Evolutionary conservation across 2,797 vertebrate genomes (phyloP).

Genomic region (Anguilla megastoma): DNA sequence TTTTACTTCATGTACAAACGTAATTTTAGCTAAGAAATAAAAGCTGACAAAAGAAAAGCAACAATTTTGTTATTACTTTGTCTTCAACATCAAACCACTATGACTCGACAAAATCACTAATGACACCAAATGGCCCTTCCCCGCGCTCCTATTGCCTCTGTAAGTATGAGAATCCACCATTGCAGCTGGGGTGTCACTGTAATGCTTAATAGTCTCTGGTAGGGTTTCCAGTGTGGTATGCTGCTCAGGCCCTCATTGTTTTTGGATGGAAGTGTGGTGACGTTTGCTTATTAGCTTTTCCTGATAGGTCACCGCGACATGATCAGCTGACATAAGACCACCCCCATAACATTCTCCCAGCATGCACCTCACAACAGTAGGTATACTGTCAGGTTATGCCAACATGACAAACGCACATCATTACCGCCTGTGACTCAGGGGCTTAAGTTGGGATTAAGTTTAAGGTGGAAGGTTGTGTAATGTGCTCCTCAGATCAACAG

Average conservation of each 20-base stretch:
- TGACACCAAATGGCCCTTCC: not conserved
- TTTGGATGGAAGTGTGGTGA: not conserved
- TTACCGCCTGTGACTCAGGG: not conserved
- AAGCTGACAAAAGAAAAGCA: constrained; percentile 59
- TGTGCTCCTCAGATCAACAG: not conserved
- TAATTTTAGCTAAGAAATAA: constrained; percentile 46
- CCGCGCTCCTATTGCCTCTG: not conserved
- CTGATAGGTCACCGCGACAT: not conserved
- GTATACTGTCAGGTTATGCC: not conserved
- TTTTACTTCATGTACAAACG: constrained; percentile 61
- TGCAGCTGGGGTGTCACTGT: not conserved
- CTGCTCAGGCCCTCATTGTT: not conserved
- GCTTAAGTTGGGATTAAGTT: not conserved
- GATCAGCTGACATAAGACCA: no score
- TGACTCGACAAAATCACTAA: not conserved
- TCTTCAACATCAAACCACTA: constrained; percentile 25
- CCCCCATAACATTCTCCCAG: not conserved
- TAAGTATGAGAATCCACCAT: not conserved
- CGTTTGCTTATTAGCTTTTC: not conserved
- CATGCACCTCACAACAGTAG: not conserved
- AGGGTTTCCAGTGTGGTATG: not conserved
- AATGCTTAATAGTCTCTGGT: not conserved
- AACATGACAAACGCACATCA: not conserved
- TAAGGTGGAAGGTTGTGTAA: not conserved
- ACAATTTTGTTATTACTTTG: constrained; percentile 75